Evolutionary conservation across 53 echinoderm and acorn worm species (phyloP), one percentile per base, ranked within the genome.

Genomic region (Temnopleurus reevesii): DNA sequence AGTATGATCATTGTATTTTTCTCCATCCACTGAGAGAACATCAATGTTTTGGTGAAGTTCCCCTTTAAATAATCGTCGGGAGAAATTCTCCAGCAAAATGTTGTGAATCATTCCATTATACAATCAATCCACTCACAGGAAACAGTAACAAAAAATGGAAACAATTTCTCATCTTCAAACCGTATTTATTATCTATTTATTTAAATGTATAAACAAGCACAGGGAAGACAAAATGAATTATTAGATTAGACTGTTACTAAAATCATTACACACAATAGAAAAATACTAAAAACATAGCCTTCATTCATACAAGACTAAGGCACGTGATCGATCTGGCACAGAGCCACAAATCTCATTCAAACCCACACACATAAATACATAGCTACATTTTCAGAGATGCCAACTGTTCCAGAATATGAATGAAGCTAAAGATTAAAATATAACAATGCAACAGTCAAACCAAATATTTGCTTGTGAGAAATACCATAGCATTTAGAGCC

Each of bases 121-220:
- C 23, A 25, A 9, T 26, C 57, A 26, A 25, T n/a, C 23, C 57
- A 57, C 47, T 12, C 47, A 47, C 47, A 47, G 10, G 25, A 24
- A 5, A 24, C 56, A 56, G 17, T 26, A 24, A 58, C 27, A 27
- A 58, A 63, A 63, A n/a, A 41, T 38, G n/a, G 21, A 71, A 8
- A 71, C 36, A n/a, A 71, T 1, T 41, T 21, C 4, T 38, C 41
- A 71, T 71, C 23, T 71, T n/a, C 41, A 71, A 71, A 43, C 71
- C 43, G 36, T 7, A 71, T 71, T 71, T 71, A 71, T 71, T 71
- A 71, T 71, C 71, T 65, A 65, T 65, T n/a, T 18, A 65, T 65
- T 71, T 71, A 23, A 41, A 71, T 38, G 36, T 71, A 71, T 21
- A 71, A 71, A 71, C 71, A 71, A n/a, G 41, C 41, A 71, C 71